Evolutionary conservation across 2,888 invertebrate species (phyloP).

Genomic region (Ethmia dodecea): DNA sequence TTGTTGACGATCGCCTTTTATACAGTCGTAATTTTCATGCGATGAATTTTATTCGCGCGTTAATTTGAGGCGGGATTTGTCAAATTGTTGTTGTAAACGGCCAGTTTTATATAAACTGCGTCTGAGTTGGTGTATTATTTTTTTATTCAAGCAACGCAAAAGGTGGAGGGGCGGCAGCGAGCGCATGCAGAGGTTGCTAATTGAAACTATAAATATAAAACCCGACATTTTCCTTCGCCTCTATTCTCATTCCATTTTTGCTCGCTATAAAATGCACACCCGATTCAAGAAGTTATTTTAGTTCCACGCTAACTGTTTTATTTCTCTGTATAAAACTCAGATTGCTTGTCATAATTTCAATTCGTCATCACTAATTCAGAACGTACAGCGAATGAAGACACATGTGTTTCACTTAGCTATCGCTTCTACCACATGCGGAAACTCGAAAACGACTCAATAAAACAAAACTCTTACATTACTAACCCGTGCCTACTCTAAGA

Average conservation of each 20-base stretch:
- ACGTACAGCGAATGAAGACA: constrained; percentile 31
- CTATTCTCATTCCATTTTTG: constrained; percentile 47
- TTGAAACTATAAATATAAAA: constrained; percentile 72
- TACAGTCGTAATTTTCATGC: constrained; percentile 48
- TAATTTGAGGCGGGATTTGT: constrained; percentile 40
- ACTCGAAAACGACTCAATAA: neutral
- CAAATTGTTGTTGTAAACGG: neutral
- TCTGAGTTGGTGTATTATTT: constrained; percentile 22
- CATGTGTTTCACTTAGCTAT: constrained; percentile 30
- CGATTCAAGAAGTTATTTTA: constrained; percentile 26
- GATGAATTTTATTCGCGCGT: constrained; percentile 33
- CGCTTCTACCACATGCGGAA: constrained; percentile 1
- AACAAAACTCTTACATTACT: constrained; percentile 23
- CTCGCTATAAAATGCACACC: constrained; percentile 17
- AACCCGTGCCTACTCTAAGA: constrained; percentile 16
- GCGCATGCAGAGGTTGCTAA: constrained; percentile 59
- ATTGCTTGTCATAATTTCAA: constrained; percentile 16
- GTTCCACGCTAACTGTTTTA: constrained; percentile 11
- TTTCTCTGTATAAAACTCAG: constrained; percentile 21
- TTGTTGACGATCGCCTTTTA: constrained; percentile 54
- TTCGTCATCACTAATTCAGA: constrained; percentile 27
- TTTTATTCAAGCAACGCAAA: constrained; percentile 30
- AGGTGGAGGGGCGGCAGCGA: constrained; percentile 29
- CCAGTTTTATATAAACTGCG: neutral
- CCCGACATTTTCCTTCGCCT: constrained; percentile 45